Percentiles rank a stretch among this genome's conserved stretches.
These are phyloP conservation scores for Equus quagga DNA, from an alignment of 2,113 vertebrate species.

Conservation along the genomic window DNA sequence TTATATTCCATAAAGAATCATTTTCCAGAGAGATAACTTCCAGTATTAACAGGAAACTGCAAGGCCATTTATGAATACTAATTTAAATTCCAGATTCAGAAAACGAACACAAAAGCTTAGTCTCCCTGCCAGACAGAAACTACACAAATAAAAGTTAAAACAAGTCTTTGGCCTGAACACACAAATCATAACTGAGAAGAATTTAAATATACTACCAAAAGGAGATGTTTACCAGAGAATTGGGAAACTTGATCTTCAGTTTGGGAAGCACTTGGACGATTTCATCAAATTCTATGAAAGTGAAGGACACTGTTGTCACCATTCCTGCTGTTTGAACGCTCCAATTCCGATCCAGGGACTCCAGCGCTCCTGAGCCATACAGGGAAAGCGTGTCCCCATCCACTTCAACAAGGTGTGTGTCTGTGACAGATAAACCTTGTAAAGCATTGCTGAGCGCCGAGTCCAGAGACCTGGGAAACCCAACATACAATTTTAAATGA, in stretches of 20 bases:
- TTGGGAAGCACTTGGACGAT: conserved; percentile 95
- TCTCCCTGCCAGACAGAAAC: conserved; percentile 24
- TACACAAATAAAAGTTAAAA: conserved; percentile 35
- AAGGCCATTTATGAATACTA: conserved; percentile 44
- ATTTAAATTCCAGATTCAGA: conserved; percentile 63
- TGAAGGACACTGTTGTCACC: conserved; percentile 93
- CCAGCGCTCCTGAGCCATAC: conserved; percentile 96
- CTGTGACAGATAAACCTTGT: conserved; percentile 93
- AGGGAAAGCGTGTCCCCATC: conserved; percentile 96
- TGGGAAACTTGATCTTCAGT: conserved; percentile 97
- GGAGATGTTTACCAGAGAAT: conserved; percentile 90
- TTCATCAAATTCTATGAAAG: conserved; percentile 96
- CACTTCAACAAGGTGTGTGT: conserved; percentile 96
- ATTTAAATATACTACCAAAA: conserved; percentile 38
- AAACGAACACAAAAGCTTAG: conserved; percentile 24
- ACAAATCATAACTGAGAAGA: neutral
- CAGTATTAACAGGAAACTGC: conserved; percentile 41
- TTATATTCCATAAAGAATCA: conserved; percentile 13
- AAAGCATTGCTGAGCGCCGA: conserved; percentile 87
- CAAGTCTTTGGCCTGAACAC: neutral
- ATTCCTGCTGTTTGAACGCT: conserved; percentile 93
- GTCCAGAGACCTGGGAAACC: conserved; percentile 91
- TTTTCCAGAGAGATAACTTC: conserved; percentile 41
- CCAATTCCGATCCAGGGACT: conserved; percentile 96
- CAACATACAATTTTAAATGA: conserved; percentile 32